Conservation (phyloP, 2,113 vertebrate genomes). For the Gymnorhina tibicen region DNA sequence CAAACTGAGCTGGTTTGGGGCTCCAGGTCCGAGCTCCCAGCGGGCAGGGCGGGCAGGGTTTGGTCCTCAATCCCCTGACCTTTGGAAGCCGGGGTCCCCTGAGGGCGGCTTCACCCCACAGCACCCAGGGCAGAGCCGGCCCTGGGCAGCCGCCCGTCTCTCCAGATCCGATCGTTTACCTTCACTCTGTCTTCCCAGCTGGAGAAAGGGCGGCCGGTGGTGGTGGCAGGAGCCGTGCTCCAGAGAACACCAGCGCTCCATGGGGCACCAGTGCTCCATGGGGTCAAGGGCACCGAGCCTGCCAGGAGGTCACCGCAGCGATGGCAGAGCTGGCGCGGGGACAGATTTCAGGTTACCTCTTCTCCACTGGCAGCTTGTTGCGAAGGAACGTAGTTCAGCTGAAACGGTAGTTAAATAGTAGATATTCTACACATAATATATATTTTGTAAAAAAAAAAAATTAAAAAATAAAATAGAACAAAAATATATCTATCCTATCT, state of each 20-base stretch:
- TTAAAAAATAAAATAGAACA: constrained; percentile 29
- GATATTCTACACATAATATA: constrained; percentile 65
- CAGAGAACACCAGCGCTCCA: background rate
- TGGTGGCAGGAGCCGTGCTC: background rate
- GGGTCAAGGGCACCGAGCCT: background rate
- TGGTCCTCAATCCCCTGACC: background rate
- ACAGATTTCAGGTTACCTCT: constrained; percentile 14
- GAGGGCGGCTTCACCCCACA: background rate
- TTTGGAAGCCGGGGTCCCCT: fast-evolving
- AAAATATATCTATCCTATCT: constrained; percentile 27
- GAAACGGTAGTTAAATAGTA: constrained; percentile 52
- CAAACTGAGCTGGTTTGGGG: background rate
- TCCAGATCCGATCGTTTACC: background rate
- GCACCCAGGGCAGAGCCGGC: background rate
- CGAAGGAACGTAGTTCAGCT: constrained; percentile 15
- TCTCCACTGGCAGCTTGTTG: constrained; percentile 42
- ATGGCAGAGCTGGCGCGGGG: background rate
- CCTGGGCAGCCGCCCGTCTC: background rate
- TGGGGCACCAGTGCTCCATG: background rate
- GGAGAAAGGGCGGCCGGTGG: background rate
- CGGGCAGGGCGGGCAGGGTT: fast-evolving
- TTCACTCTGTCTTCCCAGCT: constrained; percentile 43
- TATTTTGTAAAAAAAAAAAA: constrained; percentile 61
- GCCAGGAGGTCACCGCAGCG: background rate
- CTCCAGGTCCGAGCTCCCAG: background rate